Evolutionary conservation across 2,113 vertebrate genomes (phyloP).

Genomic region (Hippocampus mohnikei): DNA sequence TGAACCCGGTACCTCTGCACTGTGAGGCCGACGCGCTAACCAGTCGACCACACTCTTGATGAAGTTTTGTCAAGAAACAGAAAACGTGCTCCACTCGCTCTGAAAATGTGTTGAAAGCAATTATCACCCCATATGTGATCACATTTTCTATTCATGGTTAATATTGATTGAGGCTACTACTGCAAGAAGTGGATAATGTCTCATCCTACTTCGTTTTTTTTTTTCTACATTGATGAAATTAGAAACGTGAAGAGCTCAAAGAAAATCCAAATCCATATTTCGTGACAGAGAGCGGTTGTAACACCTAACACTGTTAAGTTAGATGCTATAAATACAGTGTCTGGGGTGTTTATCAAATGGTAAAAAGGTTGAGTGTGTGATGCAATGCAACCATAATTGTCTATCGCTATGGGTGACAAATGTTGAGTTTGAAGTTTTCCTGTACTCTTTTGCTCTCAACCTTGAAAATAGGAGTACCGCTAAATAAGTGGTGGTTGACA

Average conservation of each 20-base stretch:
- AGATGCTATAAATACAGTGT: neutral
- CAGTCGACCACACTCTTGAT: too few relatives aligned
- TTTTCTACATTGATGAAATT: conserved; percentile 2
- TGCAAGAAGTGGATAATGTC: neutral
- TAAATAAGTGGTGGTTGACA: neutral
- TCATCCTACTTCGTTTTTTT: neutral
- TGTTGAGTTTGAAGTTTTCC: too few relatives aligned
- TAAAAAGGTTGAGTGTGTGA: neutral
- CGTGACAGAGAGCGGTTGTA: neutral
- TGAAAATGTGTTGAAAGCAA: neutral
- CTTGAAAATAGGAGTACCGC: neutral
- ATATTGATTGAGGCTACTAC: conserved; percentile 14
- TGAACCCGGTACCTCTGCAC: too few relatives aligned
- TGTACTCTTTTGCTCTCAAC: neutral
- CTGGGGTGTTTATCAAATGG: neutral
- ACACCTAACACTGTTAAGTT: neutral
- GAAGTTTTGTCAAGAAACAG: too few relatives aligned
- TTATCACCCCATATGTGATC: conserved; percentile 28
- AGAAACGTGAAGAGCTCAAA: neutral
- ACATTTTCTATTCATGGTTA: conserved; percentile 6
- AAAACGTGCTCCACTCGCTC: too few relatives aligned
- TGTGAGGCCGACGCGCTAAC: too few relatives aligned
- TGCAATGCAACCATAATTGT: neutral
- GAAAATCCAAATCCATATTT: neutral
- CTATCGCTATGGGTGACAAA: too few relatives aligned